A percentile compares a stretch with the other conserved stretches of the same genome.
phyloP scores from a whole-genome alignment of 1,140 invertebrate genomes.

The Macrosteles quadrilineatus region DNA sequence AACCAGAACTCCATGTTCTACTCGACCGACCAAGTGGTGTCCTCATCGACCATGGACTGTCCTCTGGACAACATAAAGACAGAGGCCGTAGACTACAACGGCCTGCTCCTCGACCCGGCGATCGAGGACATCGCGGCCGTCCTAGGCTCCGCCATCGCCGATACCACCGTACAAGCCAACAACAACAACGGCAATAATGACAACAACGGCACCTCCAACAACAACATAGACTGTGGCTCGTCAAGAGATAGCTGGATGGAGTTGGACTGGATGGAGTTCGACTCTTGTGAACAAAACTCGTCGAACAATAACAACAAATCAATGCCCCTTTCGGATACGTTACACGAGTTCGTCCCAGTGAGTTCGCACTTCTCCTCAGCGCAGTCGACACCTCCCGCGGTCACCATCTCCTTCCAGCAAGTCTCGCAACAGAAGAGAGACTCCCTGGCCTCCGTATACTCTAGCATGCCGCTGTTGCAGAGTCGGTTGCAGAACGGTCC shows the following conservation, averaged over 20 bases:
- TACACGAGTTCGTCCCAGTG: conserved; percentile 61
- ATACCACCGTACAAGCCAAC: conserved; percentile 64
- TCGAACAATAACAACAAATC: conserved; percentile 35
- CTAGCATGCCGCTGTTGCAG: conserved; percentile 67
- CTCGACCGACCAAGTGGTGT: conserved; percentile 44
- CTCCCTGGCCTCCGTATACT: conserved; percentile 36
- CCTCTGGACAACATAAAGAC: conserved; percentile 51
- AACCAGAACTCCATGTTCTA: conserved; percentile 48
- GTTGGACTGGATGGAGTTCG: conserved; percentile 81
- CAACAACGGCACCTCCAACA: conserved; percentile 41
- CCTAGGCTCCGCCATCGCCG: conserved; percentile 86
- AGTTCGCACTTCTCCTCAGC: conserved; percentile 58
- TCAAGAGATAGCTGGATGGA: conserved; percentile 78
- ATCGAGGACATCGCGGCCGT: conserved; percentile 87
- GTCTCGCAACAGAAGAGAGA: conserved; percentile 33
- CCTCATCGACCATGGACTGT: conserved; percentile 50
- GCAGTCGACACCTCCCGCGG: conserved; percentile 35
- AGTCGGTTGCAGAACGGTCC: conserved; percentile 55
- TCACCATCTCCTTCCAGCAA: conserved; percentile 43
- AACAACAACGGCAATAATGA: conserved; percentile 55
- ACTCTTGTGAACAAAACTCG: conserved; percentile 55
- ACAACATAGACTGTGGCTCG: conserved; percentile 53
- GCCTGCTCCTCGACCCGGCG: conserved; percentile 55
- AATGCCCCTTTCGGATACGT: conserved; percentile 62
- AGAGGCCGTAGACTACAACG: conserved; percentile 55